Evolutionary conservation across 2,797 vertebrate genomes (phyloP), one percentile per base, ranked within the genome.

Genomic region (Gymnothorax javanicus): DNA sequence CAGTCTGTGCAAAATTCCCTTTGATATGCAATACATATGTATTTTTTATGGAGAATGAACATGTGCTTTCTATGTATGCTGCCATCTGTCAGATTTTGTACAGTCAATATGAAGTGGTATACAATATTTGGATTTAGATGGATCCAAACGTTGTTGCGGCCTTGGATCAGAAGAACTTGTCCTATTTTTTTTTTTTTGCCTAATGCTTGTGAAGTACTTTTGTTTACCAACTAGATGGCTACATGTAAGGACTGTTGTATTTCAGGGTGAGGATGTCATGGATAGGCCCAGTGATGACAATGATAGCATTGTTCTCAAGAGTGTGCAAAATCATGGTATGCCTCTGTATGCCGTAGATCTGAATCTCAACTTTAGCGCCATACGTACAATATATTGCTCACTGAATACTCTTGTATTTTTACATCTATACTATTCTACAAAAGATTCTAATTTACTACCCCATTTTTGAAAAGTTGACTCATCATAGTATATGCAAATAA

Each of bases 251-350:
- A 20, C 33, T 77, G 33, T 52, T 84, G 33, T 73, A 58, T 82
- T 85, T 50, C 71, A 67, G 52, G 73, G 52, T 87, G 52, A 81
- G 43, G 83, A 87, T 87, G 86, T 67, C 69, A 87, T 79, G 58
- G 58, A 43, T 58, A 50, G 69, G 58, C 54, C 15, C 59, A 50
- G 6, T 57, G 57, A 43, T 85, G 81, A 71, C 62, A 85, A 67
- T 71, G n/a, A 8, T 67, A 25, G 62, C 64, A 57, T 85, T 85
- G 50, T 85, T 85, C 84, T 71, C 62, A 56, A 23, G 25, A 56
- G 20, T 13, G 50, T 69, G 62, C 11, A 69, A 20, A 52, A 71
- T 85, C 54, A 71, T n/a, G 27, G 17, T 23, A 69, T 50, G 11
- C n/a, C 17, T 43, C 43, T 77, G 15, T 23, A 83, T 12, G 33